Conservation (phyloP, 2,113 vertebrate genomes). For the Phaethornis superciliosus region DNA sequence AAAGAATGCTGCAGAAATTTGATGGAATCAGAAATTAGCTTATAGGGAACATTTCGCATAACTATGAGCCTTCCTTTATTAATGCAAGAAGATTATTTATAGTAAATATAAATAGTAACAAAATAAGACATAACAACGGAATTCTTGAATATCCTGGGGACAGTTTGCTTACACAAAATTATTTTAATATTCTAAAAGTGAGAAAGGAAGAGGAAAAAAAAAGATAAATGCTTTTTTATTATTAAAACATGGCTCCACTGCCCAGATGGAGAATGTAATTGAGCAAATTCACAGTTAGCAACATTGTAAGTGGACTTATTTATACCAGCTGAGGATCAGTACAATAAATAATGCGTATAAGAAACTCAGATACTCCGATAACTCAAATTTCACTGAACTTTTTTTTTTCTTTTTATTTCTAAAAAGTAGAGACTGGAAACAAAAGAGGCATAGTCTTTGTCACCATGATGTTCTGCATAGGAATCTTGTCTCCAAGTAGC, state of each 20-base stretch:
- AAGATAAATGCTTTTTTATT: not conserved
- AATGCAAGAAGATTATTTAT: conserved; percentile 3
- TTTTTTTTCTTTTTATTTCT: conserved; percentile 4
- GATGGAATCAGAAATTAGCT: not conserved
- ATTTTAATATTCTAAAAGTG: not conserved
- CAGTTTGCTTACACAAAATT: conserved; percentile 23
- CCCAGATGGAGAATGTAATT: conserved; percentile 22
- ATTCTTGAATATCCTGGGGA: conserved; percentile 37
- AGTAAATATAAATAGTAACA: conserved; percentile 26
- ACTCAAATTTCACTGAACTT: not conserved
- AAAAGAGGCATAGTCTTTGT: not conserved
- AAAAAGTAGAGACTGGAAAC: not conserved
- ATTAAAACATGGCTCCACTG: not conserved
- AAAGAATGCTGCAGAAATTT: not conserved
- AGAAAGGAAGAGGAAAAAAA: conserved; percentile 42
- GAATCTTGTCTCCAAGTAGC: conserved; percentile 27
- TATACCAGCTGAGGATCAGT: not conserved
- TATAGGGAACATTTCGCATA: not conserved
- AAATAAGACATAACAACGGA: not conserved
- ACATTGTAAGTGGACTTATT: not conserved
- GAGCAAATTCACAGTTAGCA: conserved; percentile 28
- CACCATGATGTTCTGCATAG: not conserved
- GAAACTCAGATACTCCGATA: not conserved
- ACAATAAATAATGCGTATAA: conserved; percentile 31
- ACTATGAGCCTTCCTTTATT: not conserved